Conservation (phyloP, 2,113 vertebrate genomes). For the Nycticryphes semicollaris region DNA sequence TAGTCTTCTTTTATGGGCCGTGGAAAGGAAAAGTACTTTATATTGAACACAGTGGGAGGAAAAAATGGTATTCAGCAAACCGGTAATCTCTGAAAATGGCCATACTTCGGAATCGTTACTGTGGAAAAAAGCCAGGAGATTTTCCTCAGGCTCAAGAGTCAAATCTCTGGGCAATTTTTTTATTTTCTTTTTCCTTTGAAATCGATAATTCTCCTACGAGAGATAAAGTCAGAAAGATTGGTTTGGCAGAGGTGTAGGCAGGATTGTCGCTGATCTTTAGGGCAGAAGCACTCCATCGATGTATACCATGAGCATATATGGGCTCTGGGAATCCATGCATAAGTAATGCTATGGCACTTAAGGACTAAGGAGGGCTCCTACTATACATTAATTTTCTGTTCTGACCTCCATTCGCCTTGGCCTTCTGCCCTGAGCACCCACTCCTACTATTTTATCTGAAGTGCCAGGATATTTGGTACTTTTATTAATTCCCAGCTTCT, state of each 20-base stretch:
- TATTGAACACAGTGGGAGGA: neutral
- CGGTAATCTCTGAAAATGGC: slow-evolving; percentile 19
- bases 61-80: neutral
- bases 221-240: neutral
- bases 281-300: neutral
- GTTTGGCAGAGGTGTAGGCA: neutral
- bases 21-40: neutral
- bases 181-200: neutral
- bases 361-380: neutral
- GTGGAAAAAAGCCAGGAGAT: neutral
- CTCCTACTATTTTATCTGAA: neutral
- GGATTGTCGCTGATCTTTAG: neutral
- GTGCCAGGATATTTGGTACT: neutral
- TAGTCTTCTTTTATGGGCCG: neutral
- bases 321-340: neutral
- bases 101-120: neutral
- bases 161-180: neutral
- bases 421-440: neutral
- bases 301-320: fast-evolving
- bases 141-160: neutral
- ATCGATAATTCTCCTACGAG: neutral
- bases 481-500: neutral
- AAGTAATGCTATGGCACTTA: fast-evolving
- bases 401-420: neutral
- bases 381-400: neutral